A percentile compares a stretch with the other conserved stretches of the same genome.
These are phyloP conservation scores for Gyrodactylus bullatarudis DNA, from an alignment of 1,140 invertebrate genomes.

Conservation along the genomic window DNA sequence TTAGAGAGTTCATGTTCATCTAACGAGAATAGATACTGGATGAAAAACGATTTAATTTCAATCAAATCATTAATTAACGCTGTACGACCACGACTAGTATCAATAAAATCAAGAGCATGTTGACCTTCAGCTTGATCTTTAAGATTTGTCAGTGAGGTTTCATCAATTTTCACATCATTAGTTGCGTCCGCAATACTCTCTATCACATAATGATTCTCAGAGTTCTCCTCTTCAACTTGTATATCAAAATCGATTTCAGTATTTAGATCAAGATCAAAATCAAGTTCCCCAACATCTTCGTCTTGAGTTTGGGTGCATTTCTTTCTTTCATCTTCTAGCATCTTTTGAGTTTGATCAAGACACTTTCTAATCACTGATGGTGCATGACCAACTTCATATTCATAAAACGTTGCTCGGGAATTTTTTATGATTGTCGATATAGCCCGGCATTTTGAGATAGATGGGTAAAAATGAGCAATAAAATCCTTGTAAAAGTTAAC, in stretches of 20 bases:
- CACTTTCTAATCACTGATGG: background rate
- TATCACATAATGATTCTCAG: background rate
- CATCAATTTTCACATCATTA: background rate
- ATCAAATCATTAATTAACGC: background rate
- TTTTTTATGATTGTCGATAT: background rate
- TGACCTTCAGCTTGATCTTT: background rate
- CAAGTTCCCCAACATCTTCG: background rate
- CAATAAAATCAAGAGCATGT: background rate
- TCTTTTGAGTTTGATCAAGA: background rate
- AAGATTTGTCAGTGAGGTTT: background rate
- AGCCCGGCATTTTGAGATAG: background rate
- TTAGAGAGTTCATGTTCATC: background rate
- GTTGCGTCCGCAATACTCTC: background rate
- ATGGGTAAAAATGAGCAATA: background rate
- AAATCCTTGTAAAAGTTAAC: background rate
- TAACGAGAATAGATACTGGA: background rate
- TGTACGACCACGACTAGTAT: background rate
- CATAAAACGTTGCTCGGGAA: background rate
- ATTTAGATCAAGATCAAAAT: background rate
- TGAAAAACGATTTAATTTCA: background rate
- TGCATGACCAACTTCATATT: background rate
- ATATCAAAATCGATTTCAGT: background rate
- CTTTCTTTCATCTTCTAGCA: background rate
- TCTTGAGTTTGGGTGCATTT: background rate
- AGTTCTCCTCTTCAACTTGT: background rate